These are phyloP conservation scores for Bufotes viridis DNA, from an alignment of 2,797 vertebrate genomes.

Conservation along the genomic window DNA sequence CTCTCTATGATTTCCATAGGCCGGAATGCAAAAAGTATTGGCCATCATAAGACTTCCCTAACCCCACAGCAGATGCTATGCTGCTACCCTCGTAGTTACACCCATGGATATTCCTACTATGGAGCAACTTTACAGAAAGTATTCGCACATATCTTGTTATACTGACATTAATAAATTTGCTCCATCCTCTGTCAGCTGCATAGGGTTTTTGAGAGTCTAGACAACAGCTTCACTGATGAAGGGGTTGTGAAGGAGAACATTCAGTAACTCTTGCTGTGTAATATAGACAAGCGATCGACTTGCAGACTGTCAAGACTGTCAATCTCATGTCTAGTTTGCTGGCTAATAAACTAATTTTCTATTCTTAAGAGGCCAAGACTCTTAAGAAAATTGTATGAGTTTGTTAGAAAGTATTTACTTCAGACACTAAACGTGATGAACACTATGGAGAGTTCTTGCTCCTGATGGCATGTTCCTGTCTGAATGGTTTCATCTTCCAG, in stretches of 20 bases:
- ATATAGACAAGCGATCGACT: neutral
- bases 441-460: conserved; percentile 12
- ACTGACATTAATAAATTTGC: neutral
- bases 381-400: neutral
- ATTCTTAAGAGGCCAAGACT: neutral
- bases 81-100: too few relatives aligned
- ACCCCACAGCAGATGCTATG: too few relatives aligned
- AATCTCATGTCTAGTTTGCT: neutral
- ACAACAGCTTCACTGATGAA: neutral
- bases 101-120: too few relatives aligned
- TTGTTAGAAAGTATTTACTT: conserved; percentile 11
- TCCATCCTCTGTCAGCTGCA: neutral
- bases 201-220: neutral
- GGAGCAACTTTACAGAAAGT: too few relatives aligned
- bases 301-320: neutral
- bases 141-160: neutral
- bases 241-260: neutral
- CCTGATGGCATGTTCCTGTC: neutral
- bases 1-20: too few relatives aligned
- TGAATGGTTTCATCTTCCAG: conserved; percentile 12
- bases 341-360: neutral
- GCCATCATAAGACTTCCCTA: too few relatives aligned
- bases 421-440: conserved; percentile 3
- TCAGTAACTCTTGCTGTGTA: neutral
- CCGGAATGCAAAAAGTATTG: too few relatives aligned